A percentile compares a stretch with the other conserved stretches of the same genome.
Evolutionary conservation across 2,888 invertebrate genomes (phyloP).

Genomic region (Spilarctia lutea): DNA sequence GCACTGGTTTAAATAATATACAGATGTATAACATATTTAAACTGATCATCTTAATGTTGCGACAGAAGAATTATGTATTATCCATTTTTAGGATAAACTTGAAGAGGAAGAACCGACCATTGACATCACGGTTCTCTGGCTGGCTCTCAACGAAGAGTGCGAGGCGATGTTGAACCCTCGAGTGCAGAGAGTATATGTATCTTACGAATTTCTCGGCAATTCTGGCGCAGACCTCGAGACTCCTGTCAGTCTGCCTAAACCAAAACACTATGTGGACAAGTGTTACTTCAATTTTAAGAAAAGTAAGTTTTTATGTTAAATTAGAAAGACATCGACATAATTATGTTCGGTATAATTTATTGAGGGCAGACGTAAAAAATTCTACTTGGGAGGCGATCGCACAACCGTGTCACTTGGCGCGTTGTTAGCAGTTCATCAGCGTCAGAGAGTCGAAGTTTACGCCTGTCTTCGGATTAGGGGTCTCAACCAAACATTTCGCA

Average conservation of each 20-base stretch:
- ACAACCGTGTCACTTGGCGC: too few species aligned
- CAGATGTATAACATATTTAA: background rate
- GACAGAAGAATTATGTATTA: background rate
- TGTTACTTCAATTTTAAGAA: conserved; percentile 70
- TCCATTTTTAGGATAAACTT: conserved; percentile 23
- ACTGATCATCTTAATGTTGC: background rate
- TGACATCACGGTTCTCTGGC: conserved; percentile 69
- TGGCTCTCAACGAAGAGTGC: conserved; percentile 71
- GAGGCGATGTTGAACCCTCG: conserved; percentile 62
- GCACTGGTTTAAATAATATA: background rate
- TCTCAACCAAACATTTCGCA: too few species aligned
- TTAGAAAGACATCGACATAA: too few species aligned
- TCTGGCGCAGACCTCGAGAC: conserved; percentile 71
- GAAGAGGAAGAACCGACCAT: conserved; percentile 26
- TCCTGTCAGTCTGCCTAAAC: conserved; percentile 68
- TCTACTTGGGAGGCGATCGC: too few species aligned
- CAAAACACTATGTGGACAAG: conserved; percentile 66
- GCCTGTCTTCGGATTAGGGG: too few species aligned
- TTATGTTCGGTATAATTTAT: too few species aligned
- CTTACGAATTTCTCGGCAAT: conserved; percentile 66
- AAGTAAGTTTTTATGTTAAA: conserved; percentile 50
- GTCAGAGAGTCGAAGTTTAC: too few species aligned
- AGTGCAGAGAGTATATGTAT: conserved; percentile 65
- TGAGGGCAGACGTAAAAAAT: too few species aligned
- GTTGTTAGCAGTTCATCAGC: too few species aligned